Conservation (phyloP, 2,797 vertebrate species). For the Urophycis tenuis region DNA sequence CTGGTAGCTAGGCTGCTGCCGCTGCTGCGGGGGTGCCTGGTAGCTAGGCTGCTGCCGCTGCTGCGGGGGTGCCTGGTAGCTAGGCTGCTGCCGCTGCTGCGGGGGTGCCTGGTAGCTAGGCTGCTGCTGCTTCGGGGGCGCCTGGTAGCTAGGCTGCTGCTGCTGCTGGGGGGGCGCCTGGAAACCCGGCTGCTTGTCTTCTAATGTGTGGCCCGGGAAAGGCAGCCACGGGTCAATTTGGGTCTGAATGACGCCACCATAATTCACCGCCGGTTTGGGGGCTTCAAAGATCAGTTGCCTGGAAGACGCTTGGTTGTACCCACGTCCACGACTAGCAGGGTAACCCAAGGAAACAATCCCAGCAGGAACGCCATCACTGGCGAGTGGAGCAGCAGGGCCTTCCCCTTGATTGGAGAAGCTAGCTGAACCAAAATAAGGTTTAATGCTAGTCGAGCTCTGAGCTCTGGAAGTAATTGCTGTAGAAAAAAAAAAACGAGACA, state of each 20-base stretch:
- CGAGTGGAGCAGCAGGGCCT: not conserved
- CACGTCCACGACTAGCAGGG: not conserved
- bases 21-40: not conserved
- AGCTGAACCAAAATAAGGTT: not conserved
- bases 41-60: not conserved
- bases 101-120: not conserved
- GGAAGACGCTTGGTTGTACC: not conserved
- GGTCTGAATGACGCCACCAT: not conserved
- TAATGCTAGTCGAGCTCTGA: not conserved
- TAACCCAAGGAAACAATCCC: not conserved
- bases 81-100: not conserved
- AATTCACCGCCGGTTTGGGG: not conserved
- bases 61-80: not conserved
- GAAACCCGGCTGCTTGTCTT: not conserved
- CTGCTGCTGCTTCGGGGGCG: not conserved
- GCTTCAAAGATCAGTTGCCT: not conserved
- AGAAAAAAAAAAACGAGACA: not conserved
- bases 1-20: not conserved
- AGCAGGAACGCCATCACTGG: not conserved
- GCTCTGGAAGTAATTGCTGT: not conserved
- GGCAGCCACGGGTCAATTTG: not conserved
- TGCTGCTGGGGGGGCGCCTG: not conserved
- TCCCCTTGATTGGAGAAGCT: not conserved
- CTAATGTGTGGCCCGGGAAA: not conserved
- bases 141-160: not conserved